phyloP scores from a whole-genome alignment of 1,140 invertebrate genomes.

The Apis florea region DNA sequence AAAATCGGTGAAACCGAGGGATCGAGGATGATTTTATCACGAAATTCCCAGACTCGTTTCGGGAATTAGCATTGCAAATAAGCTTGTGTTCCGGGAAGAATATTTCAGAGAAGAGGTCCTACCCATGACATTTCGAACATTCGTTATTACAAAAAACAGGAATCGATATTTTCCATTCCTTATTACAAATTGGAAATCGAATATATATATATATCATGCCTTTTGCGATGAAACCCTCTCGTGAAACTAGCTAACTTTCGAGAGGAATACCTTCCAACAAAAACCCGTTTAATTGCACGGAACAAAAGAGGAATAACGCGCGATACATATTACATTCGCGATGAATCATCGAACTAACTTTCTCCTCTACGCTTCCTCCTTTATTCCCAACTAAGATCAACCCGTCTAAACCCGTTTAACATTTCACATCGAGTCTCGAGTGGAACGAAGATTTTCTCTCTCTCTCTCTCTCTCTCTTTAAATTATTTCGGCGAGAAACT shows the following conservation, averaged over 20 bases:
- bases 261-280: not conserved
- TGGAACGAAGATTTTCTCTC: not conserved
- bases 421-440: not conserved
- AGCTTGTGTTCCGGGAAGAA: too few species aligned
- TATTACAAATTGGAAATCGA: too few species aligned
- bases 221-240: not conserved
- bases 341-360: slow-evolving; percentile 26
- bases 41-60: too few species aligned
- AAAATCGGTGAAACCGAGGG: too few species aligned
- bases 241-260: slow-evolving; percentile 15
- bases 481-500: too few species aligned
- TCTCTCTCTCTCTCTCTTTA: too few species aligned
- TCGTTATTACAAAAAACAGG: too few species aligned
- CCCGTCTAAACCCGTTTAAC: not conserved
- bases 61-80: not conserved
- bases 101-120: not conserved
- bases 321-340: slow-evolving; percentile 3
- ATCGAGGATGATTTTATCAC: too few species aligned
- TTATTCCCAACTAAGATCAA: not conserved
- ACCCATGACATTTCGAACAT: too few species aligned
- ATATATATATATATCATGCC: not conserved
- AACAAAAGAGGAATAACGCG: slow-evolving; percentile 7
- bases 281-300: not conserved
- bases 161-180: too few species aligned
- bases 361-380: slow-evolving; percentile 21